These are phyloP conservation scores for Brachionus sp. DNA, from an alignment of 1,140 invertebrate genomes.

Conservation along the genomic window DNA sequence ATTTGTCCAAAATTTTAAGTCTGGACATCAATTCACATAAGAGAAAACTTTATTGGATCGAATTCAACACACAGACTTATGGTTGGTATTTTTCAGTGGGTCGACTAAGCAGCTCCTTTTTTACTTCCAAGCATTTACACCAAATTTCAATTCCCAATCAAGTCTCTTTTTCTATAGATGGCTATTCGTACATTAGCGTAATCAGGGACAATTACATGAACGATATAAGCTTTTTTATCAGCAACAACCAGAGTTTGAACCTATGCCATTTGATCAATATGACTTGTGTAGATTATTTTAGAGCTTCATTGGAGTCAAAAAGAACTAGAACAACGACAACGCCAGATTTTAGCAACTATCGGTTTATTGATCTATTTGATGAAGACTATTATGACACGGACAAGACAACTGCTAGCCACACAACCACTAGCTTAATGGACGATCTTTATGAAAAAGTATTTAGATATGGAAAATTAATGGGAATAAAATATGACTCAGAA, in stretches of 20 bases:
- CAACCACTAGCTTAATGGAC: neutral
- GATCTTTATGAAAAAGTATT: neutral
- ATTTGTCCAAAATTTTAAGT: slow-evolving; percentile 12
- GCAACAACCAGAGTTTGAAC: slow-evolving; percentile 28
- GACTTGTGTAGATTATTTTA: slow-evolving; percentile 42
- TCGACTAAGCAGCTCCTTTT: slow-evolving; percentile 4
- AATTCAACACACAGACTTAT: neutral
- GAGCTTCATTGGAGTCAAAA: neutral
- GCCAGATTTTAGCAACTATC: neutral
- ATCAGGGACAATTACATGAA: slow-evolving; percentile 22
- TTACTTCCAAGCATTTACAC: neutral
- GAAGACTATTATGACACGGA: slow-evolving; percentile 8
- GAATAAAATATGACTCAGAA: slow-evolving; percentile 1
- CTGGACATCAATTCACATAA: slow-evolving; percentile 14
- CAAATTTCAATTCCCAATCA: slow-evolving; percentile 21
- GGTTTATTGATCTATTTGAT: neutral
- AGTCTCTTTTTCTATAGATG: neutral
- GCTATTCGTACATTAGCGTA: slow-evolving; percentile 9
- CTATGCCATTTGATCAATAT: slow-evolving; percentile 26
- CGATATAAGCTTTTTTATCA: slow-evolving; percentile 38
- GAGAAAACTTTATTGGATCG: slow-evolving; percentile 21
- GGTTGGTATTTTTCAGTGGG: neutral
- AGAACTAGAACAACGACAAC: neutral
- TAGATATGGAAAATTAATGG: slow-evolving; percentile 37
- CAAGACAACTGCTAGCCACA: neutral